phyloP scores from a whole-genome alignment of 2,888 invertebrate species.

The Cephus nigrinus region DNA sequence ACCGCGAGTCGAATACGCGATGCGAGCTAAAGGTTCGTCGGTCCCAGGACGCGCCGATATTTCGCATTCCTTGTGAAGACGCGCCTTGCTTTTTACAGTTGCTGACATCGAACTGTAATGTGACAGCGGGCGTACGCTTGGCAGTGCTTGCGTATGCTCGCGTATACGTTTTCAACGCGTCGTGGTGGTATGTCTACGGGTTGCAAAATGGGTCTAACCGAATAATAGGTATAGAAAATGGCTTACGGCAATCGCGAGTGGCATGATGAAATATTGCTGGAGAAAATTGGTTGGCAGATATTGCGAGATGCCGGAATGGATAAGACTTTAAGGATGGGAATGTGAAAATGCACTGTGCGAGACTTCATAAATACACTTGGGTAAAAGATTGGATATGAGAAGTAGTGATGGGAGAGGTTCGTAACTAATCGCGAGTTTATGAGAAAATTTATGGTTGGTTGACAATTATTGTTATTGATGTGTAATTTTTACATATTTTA shows the following conservation, averaged over 20 bases:
- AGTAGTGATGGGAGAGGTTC: background rate
- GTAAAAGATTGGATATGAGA: background rate
- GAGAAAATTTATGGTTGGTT: background rate
- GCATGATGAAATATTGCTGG: background rate
- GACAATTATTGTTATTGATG: background rate
- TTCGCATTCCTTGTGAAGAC: constrained; percentile 2
- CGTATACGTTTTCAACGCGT: background rate
- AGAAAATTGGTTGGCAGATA: background rate
- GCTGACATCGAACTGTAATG: background rate
- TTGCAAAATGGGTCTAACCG: background rate
- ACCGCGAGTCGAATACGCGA: background rate
- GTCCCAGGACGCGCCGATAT: background rate
- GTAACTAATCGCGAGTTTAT: background rate
- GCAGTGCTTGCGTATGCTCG: background rate
- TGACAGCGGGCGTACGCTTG: constrained; percentile 4
- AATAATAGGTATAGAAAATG: background rate
- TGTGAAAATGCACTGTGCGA: background rate
- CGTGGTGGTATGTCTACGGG: background rate
- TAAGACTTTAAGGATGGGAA: background rate
- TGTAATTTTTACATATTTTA: background rate
- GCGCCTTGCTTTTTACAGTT: background rate
- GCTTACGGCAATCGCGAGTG: background rate
- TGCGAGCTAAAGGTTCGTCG: background rate
- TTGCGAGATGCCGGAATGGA: background rate
- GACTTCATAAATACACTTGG: background rate